Conservation (phyloP, 2,888 invertebrate species). For the Salpingus planirostris region DNA sequence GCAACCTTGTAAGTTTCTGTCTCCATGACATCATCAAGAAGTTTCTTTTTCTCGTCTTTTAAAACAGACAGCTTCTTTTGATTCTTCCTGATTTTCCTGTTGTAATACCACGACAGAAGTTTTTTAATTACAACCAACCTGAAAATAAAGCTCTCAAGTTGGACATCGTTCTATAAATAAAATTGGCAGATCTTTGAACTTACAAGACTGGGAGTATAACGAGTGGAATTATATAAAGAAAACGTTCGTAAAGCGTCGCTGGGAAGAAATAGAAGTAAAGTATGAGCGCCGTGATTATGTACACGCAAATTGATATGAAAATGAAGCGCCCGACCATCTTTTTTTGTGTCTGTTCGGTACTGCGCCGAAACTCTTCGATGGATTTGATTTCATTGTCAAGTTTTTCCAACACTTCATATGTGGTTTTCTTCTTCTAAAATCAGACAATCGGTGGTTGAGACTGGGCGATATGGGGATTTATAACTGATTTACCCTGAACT, state of each 20-base stretch:
- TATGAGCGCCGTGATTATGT: constrained; percentile 60
- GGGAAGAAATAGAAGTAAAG: constrained; percentile 78
- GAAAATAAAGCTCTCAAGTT: too few species aligned
- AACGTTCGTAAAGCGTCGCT: constrained; percentile 60
- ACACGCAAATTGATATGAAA: constrained; percentile 59
- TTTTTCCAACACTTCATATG: constrained; percentile 53
- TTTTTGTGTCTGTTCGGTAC: constrained; percentile 73
- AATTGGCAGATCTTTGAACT: too few species aligned
- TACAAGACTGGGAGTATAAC: constrained; percentile 76
- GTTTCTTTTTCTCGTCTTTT: constrained; percentile 73
- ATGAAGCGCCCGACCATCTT: constrained; percentile 72
- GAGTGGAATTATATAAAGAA: constrained; percentile 70
- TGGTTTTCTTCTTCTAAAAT: constrained; percentile 48
- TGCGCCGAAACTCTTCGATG: constrained; percentile 71
- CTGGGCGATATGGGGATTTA: background rate
- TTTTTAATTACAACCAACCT: constrained; percentile 73
- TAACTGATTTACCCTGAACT: constrained; percentile 54
- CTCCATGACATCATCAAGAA: constrained; percentile 93
- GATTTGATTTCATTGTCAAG: constrained; percentile 71
- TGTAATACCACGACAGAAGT: constrained; percentile 81
- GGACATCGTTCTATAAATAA: too few species aligned
- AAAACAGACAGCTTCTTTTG: constrained; percentile 62
- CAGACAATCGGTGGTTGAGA: constrained; percentile 1
- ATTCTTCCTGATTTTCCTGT: constrained; percentile 70
- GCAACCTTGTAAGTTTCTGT: constrained; percentile 95